Conservation (phyloP, 2,113 vertebrate genomes). For the Crotophaga sulcirostris region DNA sequence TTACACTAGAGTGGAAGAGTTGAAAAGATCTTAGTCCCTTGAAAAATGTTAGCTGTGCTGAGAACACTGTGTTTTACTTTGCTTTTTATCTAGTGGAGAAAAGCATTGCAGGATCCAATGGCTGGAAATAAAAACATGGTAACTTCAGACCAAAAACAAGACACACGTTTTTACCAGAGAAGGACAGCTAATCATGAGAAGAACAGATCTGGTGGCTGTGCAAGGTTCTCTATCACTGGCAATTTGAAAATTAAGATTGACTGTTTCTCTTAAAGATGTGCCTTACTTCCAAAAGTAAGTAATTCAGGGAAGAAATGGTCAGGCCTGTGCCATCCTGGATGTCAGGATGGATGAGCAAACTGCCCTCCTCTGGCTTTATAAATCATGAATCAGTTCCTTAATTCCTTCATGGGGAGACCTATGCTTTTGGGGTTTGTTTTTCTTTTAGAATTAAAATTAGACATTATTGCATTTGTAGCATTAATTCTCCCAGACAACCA, state of each 20-base stretch:
- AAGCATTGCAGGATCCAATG: not conserved
- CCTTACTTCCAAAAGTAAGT: not conserved
- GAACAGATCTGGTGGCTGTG: not conserved
- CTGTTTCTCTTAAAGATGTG: not conserved
- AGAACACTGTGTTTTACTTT: not conserved
- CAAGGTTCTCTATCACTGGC: not conserved
- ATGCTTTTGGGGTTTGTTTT: conserved; percentile 34
- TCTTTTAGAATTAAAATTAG: conserved; percentile 53
- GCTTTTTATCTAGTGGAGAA: not conserved
- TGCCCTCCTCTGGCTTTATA: conserved; percentile 5
- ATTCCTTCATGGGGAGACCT: conserved; percentile 16
- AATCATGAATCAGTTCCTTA: conserved; percentile 33
- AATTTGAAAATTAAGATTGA: conserved; percentile 23
- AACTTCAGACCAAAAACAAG: not conserved
- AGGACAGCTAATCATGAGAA: not conserved
- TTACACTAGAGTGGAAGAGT: not conserved
- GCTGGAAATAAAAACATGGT: not conserved
- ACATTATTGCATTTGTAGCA: conserved; percentile 40
- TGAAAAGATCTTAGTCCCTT: not conserved
- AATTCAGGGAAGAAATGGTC: not conserved
- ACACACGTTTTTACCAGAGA: not conserved
- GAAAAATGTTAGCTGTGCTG: not conserved
- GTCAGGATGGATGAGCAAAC: fast-evolving
- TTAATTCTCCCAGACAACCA: conserved; percentile 45
- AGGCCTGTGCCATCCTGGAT: not conserved